phyloP scores from a whole-genome alignment of 2,113 vertebrate genomes.

The Thunnus maccoyii region DNA sequence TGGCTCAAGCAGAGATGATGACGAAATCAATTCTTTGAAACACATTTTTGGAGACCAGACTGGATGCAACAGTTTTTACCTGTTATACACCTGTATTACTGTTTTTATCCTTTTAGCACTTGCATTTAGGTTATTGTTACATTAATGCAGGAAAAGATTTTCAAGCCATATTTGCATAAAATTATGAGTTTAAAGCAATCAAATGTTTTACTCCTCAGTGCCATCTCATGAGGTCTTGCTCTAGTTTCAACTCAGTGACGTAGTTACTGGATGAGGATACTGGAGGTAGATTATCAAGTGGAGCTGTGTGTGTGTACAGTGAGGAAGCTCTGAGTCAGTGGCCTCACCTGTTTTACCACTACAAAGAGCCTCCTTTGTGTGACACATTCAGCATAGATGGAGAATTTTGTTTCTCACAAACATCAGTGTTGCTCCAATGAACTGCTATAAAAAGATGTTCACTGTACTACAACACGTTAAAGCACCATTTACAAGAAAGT shows the following conservation, averaged over 20 bases:
- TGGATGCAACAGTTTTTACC: not conserved
- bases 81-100: not conserved
- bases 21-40: not conserved
- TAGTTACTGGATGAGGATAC: constrained; percentile 5
- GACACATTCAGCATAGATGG: constrained; percentile 15
- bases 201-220: not conserved
- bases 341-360: constrained; percentile 54
- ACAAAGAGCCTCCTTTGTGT: constrained; percentile 53
- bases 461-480: not conserved
- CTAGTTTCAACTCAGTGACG: not conserved
- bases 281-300: constrained; percentile 14
- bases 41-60: not conserved
- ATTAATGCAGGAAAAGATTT: not conserved
- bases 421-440: not conserved
- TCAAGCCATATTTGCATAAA: not conserved
- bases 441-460: too few species aligned
- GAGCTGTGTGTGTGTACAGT: constrained; percentile 6
- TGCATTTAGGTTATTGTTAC: not conserved
- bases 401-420: not conserved
- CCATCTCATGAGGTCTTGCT: not conserved
- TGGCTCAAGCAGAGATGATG: not conserved
- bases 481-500: not conserved
- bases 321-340: constrained; percentile 33
- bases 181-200: too few species aligned
- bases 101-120: not conserved